Conservation (phyloP, 2,113 vertebrate genomes). For the Athene noctua region DNA sequence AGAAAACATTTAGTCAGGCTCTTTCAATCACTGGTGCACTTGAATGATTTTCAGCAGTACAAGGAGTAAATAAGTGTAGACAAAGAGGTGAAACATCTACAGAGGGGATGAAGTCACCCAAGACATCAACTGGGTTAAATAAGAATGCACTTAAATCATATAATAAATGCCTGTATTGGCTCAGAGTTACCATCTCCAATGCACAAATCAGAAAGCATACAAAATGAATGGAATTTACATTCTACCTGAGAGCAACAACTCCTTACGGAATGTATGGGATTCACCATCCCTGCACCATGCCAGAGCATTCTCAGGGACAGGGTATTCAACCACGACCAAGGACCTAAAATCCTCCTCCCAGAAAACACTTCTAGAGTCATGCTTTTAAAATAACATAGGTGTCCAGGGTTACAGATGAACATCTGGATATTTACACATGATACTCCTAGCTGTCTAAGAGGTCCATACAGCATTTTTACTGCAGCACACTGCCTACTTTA, state of each 20-base stretch:
- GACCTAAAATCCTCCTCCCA: neutral
- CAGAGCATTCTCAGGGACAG: neutral
- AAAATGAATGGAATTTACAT: fast-evolving
- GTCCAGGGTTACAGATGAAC: neutral
- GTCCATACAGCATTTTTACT: neutral
- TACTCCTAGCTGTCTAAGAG: neutral
- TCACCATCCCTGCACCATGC: neutral
- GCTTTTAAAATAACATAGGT: neutral
- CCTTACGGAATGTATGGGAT: neutral
- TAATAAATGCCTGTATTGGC: neutral
- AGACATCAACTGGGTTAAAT: neutral
- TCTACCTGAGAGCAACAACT: neutral
- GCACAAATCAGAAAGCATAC: neutral
- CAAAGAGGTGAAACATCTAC: neutral
- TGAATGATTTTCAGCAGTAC: neutral
- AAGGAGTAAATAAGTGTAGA: neutral
- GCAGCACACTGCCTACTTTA: neutral
- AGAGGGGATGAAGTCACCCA: neutral
- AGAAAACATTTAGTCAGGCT: neutral
- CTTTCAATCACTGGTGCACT: neutral
- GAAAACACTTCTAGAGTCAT: neutral
- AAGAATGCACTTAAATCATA: neutral
- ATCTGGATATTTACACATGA: neutral
- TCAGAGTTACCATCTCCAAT: neutral
- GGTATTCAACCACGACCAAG: neutral